Base-by-base conservation (phyloP, 2,888 invertebrate genomes). In the Pollenia labialis region DNA sequence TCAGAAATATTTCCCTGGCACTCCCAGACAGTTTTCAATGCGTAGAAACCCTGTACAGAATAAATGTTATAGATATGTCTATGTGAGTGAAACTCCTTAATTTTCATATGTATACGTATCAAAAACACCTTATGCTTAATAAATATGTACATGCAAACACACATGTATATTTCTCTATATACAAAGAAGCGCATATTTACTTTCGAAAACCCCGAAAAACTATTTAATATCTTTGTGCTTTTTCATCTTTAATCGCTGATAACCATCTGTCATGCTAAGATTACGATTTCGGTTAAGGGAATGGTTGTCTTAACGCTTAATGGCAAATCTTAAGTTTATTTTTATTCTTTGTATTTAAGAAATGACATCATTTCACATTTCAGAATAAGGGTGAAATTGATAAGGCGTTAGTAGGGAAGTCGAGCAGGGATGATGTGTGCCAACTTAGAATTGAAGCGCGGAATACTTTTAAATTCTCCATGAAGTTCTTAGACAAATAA, bases 191-290 rank as follows among this genome's bases (percentile, higher is more conserved):
- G 58, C 16, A 46, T 62, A 23, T 66, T 58, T 48, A 12, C 12
- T 50, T n/a, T 54, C 48, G 50, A 58, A 44, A 77, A 40, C 58
- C 32, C 32, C 32, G 0, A 32, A 64, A 58, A 81, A 82, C 75
- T 66, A 69, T 81, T 75, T 69, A 69, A 68, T 72, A 23, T 68
- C 52, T 66, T 68, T 80, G 72, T 75, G 60, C 50, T 76, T 82
- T 68, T 74, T 72, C 60, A 77, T 81, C 83, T 84, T 74, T 79
- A 81, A 75, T 48, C 69, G 60, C 52, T 81, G 87, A 81, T 81
- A 84, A 81, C 56, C 64, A 87, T 84, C 81, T 81, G 81, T 71
- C 74, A 77, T 54, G 46, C 52, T 16, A 76, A 42, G 44, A 76
- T 14, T 69, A 54, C 2, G 8, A 8, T 62, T 54, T 42, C 11